Evolutionary conservation across 1,140 invertebrate genomes (phyloP), one percentile per base, ranked within the genome.

Genomic region (Zaprionus capensis): DNA sequence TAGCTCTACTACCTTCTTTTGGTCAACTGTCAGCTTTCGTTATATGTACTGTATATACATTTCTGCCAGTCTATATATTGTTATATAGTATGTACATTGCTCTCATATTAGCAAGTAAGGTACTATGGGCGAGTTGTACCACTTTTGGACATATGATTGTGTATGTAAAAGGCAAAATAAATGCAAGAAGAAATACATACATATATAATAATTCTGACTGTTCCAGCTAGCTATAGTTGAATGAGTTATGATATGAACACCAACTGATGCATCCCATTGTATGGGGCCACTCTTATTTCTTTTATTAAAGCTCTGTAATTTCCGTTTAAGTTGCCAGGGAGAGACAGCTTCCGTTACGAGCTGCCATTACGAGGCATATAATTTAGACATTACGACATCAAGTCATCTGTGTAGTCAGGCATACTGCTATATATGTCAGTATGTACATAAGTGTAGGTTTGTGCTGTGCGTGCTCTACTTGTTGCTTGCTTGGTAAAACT

Each of bases 221-320:
- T 41, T 41, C 5, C 38, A 38, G 36, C 2, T 38, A 5, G 36
- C 36, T 14, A 2, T 12, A 36, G 34, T 36, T 46, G n/a, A 46
- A 22, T 22, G 17, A 53, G 4, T 12, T 53, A 11, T 53, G 11
- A 24, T 26, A 24, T n/a, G 14, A n/a, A 28, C 31, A 2, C 20
- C 36, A 38, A 26, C 20, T 7, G 9, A 22, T 44, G 11, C 15
- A 55, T 5, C 28, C 53, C 67, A 75, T 31, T 64, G 72, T 75
- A 4, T 20, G 20, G 4, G 5, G 53, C 17, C 76, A 75, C 56
- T 90, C 84, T 91, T 86, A 91, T 80, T 86, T 91, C 83, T 76
- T 72, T 75, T 76, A 87, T 91, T 91, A 79, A 91, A 91, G 76
- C 82, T 71, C 53, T 87, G 82, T 90, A 91, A 91, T 91, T 87